Conservation (phyloP, 2,888 invertebrate genomes). For the Leptopilina drosophilae region DNA sequence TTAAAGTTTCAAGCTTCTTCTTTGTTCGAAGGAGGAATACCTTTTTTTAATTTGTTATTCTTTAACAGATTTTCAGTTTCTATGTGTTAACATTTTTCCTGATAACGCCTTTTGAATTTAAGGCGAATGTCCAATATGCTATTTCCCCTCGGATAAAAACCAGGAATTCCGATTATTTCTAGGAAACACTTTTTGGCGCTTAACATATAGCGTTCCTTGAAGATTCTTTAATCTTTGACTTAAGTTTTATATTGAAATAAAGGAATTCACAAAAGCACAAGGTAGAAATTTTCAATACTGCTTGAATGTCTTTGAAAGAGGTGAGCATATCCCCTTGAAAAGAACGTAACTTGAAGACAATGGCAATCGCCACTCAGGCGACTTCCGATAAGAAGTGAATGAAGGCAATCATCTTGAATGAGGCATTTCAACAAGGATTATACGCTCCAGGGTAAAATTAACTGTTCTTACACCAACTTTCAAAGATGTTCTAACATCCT, state of each 20-base stretch:
- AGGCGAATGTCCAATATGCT: no score
- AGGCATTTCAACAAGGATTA: constrained; percentile 30
- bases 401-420: constrained; percentile 35
- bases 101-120: no score
- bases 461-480: constrained; percentile 22
- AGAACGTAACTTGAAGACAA: constrained; percentile 28
- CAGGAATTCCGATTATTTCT: no score
- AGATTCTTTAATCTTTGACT: background rate
- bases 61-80: no score
- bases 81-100: no score
- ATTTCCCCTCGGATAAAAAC: no score
- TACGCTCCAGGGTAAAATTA: constrained; percentile 32
- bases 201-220: background rate
- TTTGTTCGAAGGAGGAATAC: no score
- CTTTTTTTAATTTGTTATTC: no score
- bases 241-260: background rate
- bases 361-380: constrained; percentile 37
- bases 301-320: background rate
- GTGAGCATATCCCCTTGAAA: constrained; percentile 37
- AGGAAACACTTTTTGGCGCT: no score
- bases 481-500: constrained; percentile 23
- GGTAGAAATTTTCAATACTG: constrained; percentile 11
- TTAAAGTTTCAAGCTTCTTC: no score
- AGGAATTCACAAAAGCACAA: background rate
- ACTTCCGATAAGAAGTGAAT: constrained; percentile 36